Base-by-base conservation (phyloP, 2,888 invertebrate species). In the Harmothoe impar region DNA sequence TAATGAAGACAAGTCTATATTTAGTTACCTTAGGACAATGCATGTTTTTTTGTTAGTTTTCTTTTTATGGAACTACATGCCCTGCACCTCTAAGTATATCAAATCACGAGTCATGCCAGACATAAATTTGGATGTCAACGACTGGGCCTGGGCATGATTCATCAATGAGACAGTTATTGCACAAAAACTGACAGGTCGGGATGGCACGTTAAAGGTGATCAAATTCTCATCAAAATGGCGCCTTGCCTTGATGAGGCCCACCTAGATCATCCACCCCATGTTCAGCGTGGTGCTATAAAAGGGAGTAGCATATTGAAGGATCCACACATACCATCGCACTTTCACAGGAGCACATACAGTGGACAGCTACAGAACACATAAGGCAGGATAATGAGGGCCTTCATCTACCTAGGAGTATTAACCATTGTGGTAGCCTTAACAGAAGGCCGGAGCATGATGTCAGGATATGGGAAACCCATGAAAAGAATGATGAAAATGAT, bases 131-230 rank as follows among this genome's bases (percentile, higher is more conserved):
- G 43, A 10, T 5, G 31, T 29, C 25, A 7, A 43, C 5, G 5
- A 43, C 10, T 10, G 17, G 72, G 5, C 72, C 31, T 25, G 25
- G 15, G 25, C 31, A 29, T 72, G 29, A 72, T 72, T 15, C 15
- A 72, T 72, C 29, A 72, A 25, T 3, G 25, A 5, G 31, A 72
- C 72, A n/a, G 72, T 72, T 5, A 29, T 25, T 72, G 72, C 17
- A 72, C n/a, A 72, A 72, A 72, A 72, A 72, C 29, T 72, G 72
- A 29, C 72, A 62, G 62, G 62, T n/a, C 23, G 20, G 20, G 62
- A 62, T 20, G 72, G 15, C 72, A 23, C 29, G 17, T n/a, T 72
- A 72, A 15, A 29, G 29, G 31, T 29, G 72, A 72, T 72, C 31
- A 72, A 72, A 72, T 25, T 29, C 72, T 72, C 72, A 72, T 72